Evolutionary conservation across 2,888 invertebrate species (phyloP).

Genomic region (Cantharis nigra): DNA sequence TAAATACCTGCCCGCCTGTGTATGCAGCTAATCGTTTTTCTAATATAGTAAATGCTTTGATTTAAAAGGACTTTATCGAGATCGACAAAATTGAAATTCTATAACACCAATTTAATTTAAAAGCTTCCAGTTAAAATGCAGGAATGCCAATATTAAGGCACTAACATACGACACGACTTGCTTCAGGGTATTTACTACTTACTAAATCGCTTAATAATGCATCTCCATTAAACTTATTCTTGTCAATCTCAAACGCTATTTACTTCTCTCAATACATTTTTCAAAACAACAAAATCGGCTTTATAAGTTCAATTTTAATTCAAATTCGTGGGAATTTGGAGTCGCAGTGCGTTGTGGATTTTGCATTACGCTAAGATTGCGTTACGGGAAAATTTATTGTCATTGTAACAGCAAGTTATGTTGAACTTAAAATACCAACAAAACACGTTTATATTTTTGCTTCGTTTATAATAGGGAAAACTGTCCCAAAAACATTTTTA

Average conservation of each 20-base stretch:
- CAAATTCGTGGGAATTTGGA: too few relatives aligned
- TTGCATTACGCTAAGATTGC: too few relatives aligned
- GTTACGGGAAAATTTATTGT: too few relatives aligned
- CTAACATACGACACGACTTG: constrained; percentile 22
- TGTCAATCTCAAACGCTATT: constrained; percentile 38
- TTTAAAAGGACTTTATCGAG: constrained; percentile 28
- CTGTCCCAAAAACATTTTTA: too few relatives aligned
- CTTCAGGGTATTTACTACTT: constrained; percentile 29
- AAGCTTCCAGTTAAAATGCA: constrained; percentile 20
- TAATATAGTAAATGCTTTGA: constrained; percentile 30
- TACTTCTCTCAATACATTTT: constrained; percentile 16
- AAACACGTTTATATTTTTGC: too few relatives aligned
- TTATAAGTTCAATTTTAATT: background rate
- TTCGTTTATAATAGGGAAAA: too few relatives aligned
- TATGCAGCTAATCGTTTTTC: constrained; percentile 24
- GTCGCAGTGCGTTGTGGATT: too few relatives aligned
- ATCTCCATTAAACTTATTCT: constrained; percentile 42
- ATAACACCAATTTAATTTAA: constrained; percentile 22
- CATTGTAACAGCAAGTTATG: too few relatives aligned
- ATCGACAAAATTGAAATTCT: constrained; percentile 23
- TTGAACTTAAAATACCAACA: too few relatives aligned
- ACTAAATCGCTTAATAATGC: constrained; percentile 39
- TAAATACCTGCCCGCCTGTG: constrained; percentile 11
- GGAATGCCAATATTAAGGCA: constrained; percentile 31
- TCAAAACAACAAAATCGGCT: constrained; percentile 14